phyloP scores from a whole-genome alignment of 2,113 vertebrate genomes.

The Melanerpes formicivorus region DNA sequence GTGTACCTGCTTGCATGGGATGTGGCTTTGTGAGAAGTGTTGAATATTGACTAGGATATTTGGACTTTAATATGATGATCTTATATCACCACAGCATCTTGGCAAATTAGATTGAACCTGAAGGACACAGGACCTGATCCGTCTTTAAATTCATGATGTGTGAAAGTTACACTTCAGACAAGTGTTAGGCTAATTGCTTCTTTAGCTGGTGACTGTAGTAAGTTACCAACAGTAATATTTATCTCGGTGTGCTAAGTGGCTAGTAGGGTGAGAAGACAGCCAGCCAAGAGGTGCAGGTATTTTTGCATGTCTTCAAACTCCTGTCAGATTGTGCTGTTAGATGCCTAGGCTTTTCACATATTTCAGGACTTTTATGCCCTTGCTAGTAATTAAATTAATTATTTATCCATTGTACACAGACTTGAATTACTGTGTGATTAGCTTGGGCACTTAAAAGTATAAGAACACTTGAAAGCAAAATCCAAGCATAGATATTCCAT shows the following conservation, averaged over 20 bases:
- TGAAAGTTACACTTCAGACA: slow-evolving; percentile 62
- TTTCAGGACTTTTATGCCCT: slow-evolving; percentile 25
- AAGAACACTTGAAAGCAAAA: slow-evolving; percentile 79
- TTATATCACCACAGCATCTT: not conserved
- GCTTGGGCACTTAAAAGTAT: slow-evolving; percentile 67
- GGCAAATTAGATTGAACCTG: slow-evolving; percentile 60
- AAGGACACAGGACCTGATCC: slow-evolving; percentile 40
- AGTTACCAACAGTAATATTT: slow-evolving; percentile 66
- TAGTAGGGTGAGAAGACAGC: not conserved
- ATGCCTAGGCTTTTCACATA: not conserved
- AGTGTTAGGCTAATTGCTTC: slow-evolving; percentile 70
- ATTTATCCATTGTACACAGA: slow-evolving; percentile 77
- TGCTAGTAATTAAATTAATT: slow-evolving; percentile 76
- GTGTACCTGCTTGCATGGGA: not conserved
- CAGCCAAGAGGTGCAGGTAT: not conserved
- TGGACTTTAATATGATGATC: slow-evolving; percentile 19
- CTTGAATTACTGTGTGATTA: slow-evolving; percentile 74
- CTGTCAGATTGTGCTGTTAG: not conserved
- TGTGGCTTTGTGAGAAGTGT: not conserved
- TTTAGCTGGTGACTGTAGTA: slow-evolving; percentile 63
- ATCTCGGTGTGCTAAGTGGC: slow-evolving; percentile 40
- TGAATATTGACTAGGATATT: slow-evolving; percentile 31
- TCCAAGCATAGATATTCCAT: slow-evolving; percentile 80
- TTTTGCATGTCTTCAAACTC: slow-evolving; percentile 34
- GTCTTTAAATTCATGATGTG: slow-evolving; percentile 64